These are phyloP conservation scores for Geophilus truncorum DNA, from an alignment of 2,888 invertebrate genomes.

Conservation along the genomic window DNA sequence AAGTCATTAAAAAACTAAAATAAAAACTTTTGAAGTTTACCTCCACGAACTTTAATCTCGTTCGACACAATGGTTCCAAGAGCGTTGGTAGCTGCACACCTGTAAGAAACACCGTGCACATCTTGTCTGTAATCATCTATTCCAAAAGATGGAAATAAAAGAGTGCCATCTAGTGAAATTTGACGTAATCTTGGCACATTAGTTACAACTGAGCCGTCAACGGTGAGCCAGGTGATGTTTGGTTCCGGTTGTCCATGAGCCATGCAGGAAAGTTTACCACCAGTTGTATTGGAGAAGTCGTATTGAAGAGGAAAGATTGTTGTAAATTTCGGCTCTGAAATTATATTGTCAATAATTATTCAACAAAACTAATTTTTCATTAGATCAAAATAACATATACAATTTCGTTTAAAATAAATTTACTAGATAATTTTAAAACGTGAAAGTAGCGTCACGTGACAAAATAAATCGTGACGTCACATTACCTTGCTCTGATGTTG, in stretches of 20 bases:
- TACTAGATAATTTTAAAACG: too few species aligned
- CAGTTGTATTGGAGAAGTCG: constrained; percentile 45
- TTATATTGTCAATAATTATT: too few species aligned
- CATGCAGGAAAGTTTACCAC: constrained; percentile 43
- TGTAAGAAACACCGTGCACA: constrained; percentile 41
- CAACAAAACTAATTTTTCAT: too few species aligned
- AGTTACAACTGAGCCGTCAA: constrained; percentile 42
- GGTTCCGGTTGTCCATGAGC: constrained; percentile 45
- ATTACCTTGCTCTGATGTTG: neutral
- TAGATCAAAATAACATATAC: too few species aligned
- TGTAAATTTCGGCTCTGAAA: neutral
- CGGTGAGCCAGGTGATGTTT: constrained; percentile 42
- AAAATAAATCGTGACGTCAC: neutral
- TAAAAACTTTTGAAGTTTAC: constrained; percentile 32
- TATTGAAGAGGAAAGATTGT: neutral
- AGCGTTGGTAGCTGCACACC: constrained; percentile 40
- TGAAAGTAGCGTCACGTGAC: too few species aligned
- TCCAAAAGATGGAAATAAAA: constrained; percentile 38
- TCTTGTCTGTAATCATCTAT: constrained; percentile 37
- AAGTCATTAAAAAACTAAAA: neutral
- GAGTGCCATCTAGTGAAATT: constrained; percentile 40
- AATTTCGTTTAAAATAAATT: too few species aligned
- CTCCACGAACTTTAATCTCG: constrained; percentile 41
- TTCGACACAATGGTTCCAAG: constrained; percentile 41
- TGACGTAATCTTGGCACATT: constrained; percentile 41